Evolutionary conservation across 2,797 vertebrate genomes (phyloP).

Genomic region (Eulemur mongoz): DNA sequence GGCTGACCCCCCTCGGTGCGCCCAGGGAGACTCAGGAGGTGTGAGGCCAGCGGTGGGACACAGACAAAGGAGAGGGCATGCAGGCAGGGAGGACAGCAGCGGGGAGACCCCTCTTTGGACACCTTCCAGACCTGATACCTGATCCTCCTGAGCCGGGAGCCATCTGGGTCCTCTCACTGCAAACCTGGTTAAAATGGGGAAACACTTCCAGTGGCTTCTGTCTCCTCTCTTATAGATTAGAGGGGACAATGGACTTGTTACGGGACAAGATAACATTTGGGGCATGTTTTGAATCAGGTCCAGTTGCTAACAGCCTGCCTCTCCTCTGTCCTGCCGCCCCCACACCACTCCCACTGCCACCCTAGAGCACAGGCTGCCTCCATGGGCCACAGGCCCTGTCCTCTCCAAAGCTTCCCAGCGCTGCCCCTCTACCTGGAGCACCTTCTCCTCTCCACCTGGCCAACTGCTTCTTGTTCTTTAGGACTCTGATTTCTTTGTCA

Average conservation of each 20-base stretch:
- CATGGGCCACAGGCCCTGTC: not conserved
- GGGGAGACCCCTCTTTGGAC: slow-evolving; percentile 6
- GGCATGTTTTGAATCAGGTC: not conserved
- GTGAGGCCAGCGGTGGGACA: slow-evolving; percentile 65
- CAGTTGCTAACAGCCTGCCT: not conserved
- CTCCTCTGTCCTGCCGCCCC: accelerated
- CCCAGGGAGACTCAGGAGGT: slow-evolving; percentile 68
- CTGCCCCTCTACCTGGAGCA: not conserved
- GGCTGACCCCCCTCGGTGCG: not conserved
- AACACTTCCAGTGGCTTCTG: not conserved
- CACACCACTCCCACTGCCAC: not conserved
- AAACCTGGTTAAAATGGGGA: not conserved
- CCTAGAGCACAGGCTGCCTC: not conserved
- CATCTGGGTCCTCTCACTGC: slow-evolving; percentile 39
- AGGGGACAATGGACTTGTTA: not conserved
- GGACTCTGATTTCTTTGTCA: not conserved
- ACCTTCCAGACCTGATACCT: not conserved
- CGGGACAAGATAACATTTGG: not conserved
- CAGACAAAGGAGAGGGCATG: slow-evolving; percentile 77
- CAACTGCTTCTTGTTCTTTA: not conserved
- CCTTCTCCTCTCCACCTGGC: not conserved
- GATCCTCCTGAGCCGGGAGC: not conserved
- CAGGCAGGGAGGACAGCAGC: slow-evolving; percentile 50
- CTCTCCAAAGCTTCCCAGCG: not conserved
- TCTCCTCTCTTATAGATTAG: slow-evolving; percentile 24